Base-by-base conservation (phyloP, 2,797 vertebrate species). In the Allobates femoralis region DNA sequence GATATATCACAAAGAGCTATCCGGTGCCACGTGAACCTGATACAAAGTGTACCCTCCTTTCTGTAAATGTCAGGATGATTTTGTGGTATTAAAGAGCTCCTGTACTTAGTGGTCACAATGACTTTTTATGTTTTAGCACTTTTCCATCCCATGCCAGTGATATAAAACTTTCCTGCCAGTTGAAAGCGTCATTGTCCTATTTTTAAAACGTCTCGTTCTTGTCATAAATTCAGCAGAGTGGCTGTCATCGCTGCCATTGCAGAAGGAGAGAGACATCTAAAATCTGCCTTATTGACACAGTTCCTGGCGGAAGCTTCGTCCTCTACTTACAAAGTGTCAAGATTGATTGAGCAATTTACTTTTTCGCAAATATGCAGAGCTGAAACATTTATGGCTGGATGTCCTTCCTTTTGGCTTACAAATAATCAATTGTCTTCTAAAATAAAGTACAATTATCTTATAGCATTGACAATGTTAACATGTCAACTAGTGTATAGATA, bases 361-460 rank as follows among this genome's bases (percentile, higher is more conserved):
- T 64, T 89, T 0, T 0, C 80, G 80, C 4, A 86, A 91, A 76
- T 76, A 86, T 81, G 4, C 83, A 84, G 85, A 89, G 84, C 82
- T 76, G 0, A 23, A 87, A 88, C 87, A 89, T 84, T 89, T 88
- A 71, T 81, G 84, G 84, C 85, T 88, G 37, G 87, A 91, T 91
- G 89, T 90, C 84, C 6, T 89, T 37, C 87, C 51, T 88, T 85
- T 86, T 86, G 88, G 82, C 41, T 87, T 79, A 87, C 80, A 86
- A 84, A 89, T 91, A 89, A 90, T 88, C 81, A 67, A 80, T 79
- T 18, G 7, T 19, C 58, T 19, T 60, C 76, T n/a, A 30, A 76
- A 84, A 84, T 51, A 56, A 84, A 66, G 12, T 37, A 5, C 50
- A 77, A 28, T 66, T 75, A 50, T 64, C 60, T 16, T 28, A 41